Conservation (phyloP, 2,797 vertebrate species). For the Serranus cabrilla region DNA sequence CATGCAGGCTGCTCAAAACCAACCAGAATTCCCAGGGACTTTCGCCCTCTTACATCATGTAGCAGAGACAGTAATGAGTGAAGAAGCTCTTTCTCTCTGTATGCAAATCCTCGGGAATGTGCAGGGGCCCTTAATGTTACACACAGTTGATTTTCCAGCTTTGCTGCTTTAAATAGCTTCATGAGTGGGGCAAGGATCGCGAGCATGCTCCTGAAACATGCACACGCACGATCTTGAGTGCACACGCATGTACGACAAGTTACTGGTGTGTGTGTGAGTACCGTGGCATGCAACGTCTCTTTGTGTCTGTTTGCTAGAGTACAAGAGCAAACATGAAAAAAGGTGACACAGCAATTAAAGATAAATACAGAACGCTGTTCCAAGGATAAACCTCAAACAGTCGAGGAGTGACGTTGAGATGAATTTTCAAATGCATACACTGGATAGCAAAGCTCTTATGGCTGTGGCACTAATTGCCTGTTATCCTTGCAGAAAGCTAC, state of each 20-base stretch:
- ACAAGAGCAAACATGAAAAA: slow-evolving; percentile 3
- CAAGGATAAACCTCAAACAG: slow-evolving; percentile 34
- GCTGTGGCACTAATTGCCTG: slow-evolving; percentile 54
- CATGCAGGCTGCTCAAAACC: slow-evolving; percentile 53
- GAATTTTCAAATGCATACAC: slow-evolving; percentile 30
- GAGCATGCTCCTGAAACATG: slow-evolving; percentile 26
- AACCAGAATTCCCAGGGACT: slow-evolving; percentile 57
- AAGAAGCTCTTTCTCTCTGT: slow-evolving; percentile 57
- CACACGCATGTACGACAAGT: slow-evolving; percentile 9
- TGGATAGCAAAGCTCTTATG: slow-evolving; percentile 12
- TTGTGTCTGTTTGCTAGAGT: slow-evolving; percentile 4
- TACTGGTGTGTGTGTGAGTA: slow-evolving; percentile 2
- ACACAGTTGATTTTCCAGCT: slow-evolving; percentile 79
- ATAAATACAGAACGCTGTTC: slow-evolving; percentile 12
- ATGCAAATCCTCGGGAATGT: slow-evolving; percentile 74
- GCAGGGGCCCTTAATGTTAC: slow-evolving; percentile 52
- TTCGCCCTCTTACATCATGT: slow-evolving; percentile 67
- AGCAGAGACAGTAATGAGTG: slow-evolving; percentile 55
- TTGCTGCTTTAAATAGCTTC: slow-evolving; percentile 68
- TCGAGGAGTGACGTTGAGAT: slow-evolving; percentile 22
- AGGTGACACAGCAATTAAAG: slow-evolving; percentile 30
- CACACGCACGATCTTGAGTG: neutral
- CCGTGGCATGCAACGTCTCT: neutral
- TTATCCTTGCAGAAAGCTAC: slow-evolving; percentile 54
- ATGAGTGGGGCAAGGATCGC: slow-evolving; percentile 37